Base-by-base conservation (phyloP, 2,797 vertebrate species). In the Eurystomus glaucurus region DNA sequence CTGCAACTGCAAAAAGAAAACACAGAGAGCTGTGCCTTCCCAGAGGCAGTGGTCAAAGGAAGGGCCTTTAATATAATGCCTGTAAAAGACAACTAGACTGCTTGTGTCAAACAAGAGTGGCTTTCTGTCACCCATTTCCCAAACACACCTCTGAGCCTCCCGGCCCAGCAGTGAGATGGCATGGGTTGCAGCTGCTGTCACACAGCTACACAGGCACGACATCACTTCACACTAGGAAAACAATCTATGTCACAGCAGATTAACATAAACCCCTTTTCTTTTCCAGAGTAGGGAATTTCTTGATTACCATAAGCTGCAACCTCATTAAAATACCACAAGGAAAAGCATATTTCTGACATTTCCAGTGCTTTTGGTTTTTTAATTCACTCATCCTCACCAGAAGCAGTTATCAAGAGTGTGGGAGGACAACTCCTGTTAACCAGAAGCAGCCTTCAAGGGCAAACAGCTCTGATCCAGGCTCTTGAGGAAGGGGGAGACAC, bases 241-340 rank as follows among this genome's bases (percentile, higher is more conserved):
- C 90, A 97, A 94, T 81, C 70, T 62, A 31, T 76, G 6, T 84
- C 93, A 90, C 37, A 89, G 93, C 52, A 89, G 86, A 95, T 97
- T 94, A 96, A 76, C 54, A 66, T 87, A 95, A 97, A 90, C 14
- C 41, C 55, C 35, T 85, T 95, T 82, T 87, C 94, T 78, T 96
- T 91, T 81, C 76, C 62, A 80, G 79, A 82, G 72, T 68, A 81
- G 51, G 78, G 52, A 97, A 95, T 85, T 83, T 96, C 70, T 76
- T 97, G 62, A 96, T 94, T 96, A 96, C 82, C 88, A 87, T 95
- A 97, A 97, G 28, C 77, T 93, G 54, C 93, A 92, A 95, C 68
- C 80, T 96, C 77, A 86, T 97, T 96, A 96, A 75, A 81, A 83
- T 96, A 92, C 95, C 93, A 95, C 86, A 87, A 91, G 81, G 48